Evolutionary conservation across 2,113 vertebrate genomes (phyloP), one percentile per base, ranked within the genome.

Genomic region (Eurystomus gularis): DNA sequence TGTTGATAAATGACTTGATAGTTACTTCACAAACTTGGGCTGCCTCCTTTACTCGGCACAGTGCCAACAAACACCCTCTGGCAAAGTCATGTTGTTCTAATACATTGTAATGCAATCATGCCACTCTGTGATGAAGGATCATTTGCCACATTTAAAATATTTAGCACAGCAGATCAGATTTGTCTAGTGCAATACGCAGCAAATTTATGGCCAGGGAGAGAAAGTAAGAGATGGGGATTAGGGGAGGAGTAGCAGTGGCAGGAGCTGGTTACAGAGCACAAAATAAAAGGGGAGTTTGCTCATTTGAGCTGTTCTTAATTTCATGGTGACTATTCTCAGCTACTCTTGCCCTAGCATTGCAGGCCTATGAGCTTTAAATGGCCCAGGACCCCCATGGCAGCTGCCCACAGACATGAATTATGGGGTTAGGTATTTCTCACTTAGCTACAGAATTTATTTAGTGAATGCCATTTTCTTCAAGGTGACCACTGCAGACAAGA

Each of bases 21-120:
- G 95, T 58, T 94, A 11, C 88, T 96, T 79, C 82, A 86, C 37
- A 71, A 4, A 80, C 52, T 95, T 69, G 70, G 61, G 58, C 93
- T 91, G 83, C 77, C 46, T 96, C 77, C 70, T 93, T 93, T 80
- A 35, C 58, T 87, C 1, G 25, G 81, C 20, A 1, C 1, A 0
- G 70, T 72, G 94, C 91, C 88, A 94, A 29, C 78, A 80, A 94
- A 94, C 81, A 91, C 93, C 94, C 91, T 84, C 91, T 92, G 93
- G 96, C 94, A 94, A 96, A 95, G 94, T 94, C 91, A 65, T 69
- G 83, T 88, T 92, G 72, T 76, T 96, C 90, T 95, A 87, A 94
- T 89, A 82, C 78, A 66, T 76, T 51, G 70, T 83, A 94, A 91
- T 89, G 93, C 69, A 89, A 91, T 94, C 78, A 29, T 94, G 76